Base-by-base conservation (phyloP, 2,797 vertebrate genomes). In the Fistularia tabacaria region DNA sequence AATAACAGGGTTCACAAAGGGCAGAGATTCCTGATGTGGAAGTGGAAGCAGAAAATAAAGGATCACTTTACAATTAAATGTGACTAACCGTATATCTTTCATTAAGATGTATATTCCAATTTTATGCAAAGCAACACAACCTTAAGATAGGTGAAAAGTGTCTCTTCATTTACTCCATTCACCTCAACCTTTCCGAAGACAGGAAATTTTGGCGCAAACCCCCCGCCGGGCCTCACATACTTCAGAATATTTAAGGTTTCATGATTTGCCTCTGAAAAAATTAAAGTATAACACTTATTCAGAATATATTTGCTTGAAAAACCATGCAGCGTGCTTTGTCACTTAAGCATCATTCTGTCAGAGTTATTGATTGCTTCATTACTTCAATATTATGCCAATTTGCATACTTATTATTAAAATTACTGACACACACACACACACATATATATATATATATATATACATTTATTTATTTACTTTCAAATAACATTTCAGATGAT, bases 101-200 rank as follows among this genome's bases (percentile, higher is more conserved):
- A 2, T 25, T 25, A 25, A 25, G 25, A 25, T 25, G 25, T 25
- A 25, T 25, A 14, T 25, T 38, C 0, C 47, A 9, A 36, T 38
- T 0, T 1, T 11, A 10, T 15, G 3, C 46, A 54, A 25, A 25
- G 25, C 25, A 25, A 25, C 37, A 42, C 1, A 86, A 90, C 92
- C 89, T 93, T 93, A 11, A 93, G 80, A 76, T 82, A 92, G 10
- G 82, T 62, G 63, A 89, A 93, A 25, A 92, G 82, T 58, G 89
- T 87, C 0, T 91, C 86, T 50, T 92, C 92, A 38, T 88, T 87
- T 46, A 84, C 53, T 44, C 92, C 92, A 63, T 93, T 93, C 57
- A 93, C 92, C 15, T 92, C 85, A 14, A 91, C 67, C 54, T 88
- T 91, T 40, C 74, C 76, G 82, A 92, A 92, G n/a, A 92, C 54